Base-by-base conservation (phyloP, 2,888 invertebrate species). In the Thereva unica region DNA sequence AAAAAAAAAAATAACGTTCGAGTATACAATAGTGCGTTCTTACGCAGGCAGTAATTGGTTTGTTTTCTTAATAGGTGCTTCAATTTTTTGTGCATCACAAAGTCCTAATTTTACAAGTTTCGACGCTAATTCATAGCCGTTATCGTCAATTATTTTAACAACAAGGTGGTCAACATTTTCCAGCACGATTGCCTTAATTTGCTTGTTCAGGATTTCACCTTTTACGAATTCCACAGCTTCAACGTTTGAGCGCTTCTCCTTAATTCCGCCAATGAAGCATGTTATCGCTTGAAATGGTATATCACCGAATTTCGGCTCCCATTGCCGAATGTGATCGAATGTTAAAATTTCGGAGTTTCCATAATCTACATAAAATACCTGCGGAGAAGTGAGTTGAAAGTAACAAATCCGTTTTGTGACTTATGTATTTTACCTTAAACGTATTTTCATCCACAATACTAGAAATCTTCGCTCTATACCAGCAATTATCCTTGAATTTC, bases 381-480 rank as follows among this genome's bases (percentile, higher is more conserved):
- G 34, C 2, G 50, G 23, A 8, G 38, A 10, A 12, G n/a, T 56
- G 3, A 10, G 3, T 56, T 56, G 40, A 10, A 56, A 40, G 8
- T 56, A 9, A 4, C 2, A 6, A 34, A n/a, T 37, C 10, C 12
- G n/a, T 3, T 10, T n/a, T 23, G 2, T 23, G 23, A 23, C 2
- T 23, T 23, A 23, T 23, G 1, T 23, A 23, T 23, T 4, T 34
- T 41, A 68, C 66, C 57, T 68, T 71, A 1, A 69, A 35, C 8
- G 40, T 44, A 7, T 65, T 41, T 8, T 71, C 69, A 44, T 69
- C 66, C 41, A 67, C 44, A 37, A 67, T 34, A 49, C 64, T 66
- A 12, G 64, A 23, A 38, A 80, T 70, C 67, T 78, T 77, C 0
- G 78, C 80, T 2, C 80, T 75, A 70, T 80, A 80, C 75, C 76